Evolutionary conservation across 2,888 invertebrate species (phyloP).

Genomic region (Lepas anatifera): DNA sequence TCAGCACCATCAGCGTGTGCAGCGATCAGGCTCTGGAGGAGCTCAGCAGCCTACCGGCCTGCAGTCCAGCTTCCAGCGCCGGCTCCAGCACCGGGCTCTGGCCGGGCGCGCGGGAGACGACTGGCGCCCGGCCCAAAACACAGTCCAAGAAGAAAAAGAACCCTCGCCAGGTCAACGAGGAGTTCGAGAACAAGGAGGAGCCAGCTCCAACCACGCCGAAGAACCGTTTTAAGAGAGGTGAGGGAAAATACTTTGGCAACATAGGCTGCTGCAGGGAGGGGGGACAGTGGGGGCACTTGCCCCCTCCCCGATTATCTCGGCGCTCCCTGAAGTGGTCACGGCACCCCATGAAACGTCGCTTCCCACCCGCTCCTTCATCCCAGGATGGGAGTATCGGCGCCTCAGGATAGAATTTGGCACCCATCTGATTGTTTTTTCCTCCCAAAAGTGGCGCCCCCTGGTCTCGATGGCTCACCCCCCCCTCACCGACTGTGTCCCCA

Average conservation of each 20-base stretch:
- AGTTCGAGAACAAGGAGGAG: neutral
- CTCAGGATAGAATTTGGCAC: too few relatives aligned
- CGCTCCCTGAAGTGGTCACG: too few relatives aligned
- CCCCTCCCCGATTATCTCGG: too few relatives aligned
- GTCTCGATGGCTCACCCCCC: too few relatives aligned
- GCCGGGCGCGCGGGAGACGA: neutral
- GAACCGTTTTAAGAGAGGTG: neutral
- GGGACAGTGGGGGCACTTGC: too few relatives aligned
- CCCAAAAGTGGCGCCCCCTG: too few relatives aligned
- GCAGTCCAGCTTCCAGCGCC: neutral
- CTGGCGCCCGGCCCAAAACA: neutral
- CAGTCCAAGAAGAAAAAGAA: neutral
- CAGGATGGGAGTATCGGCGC: too few relatives aligned
- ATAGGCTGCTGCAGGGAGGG: too few relatives aligned
- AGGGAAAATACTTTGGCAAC: neutral
- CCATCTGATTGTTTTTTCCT: too few relatives aligned
- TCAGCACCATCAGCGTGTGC: constrained; percentile 7
- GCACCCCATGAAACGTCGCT: too few relatives aligned
- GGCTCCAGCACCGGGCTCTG: neutral
- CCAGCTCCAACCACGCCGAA: neutral
- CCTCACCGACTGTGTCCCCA: too few relatives aligned
- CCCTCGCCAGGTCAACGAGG: neutral
- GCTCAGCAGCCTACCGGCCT: neutral
- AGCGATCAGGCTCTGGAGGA: constrained; percentile 1
- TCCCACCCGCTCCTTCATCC: too few relatives aligned